Evolutionary conservation across 2,888 invertebrate genomes (phyloP).

Genomic region (Nasonia oneida): DNA sequence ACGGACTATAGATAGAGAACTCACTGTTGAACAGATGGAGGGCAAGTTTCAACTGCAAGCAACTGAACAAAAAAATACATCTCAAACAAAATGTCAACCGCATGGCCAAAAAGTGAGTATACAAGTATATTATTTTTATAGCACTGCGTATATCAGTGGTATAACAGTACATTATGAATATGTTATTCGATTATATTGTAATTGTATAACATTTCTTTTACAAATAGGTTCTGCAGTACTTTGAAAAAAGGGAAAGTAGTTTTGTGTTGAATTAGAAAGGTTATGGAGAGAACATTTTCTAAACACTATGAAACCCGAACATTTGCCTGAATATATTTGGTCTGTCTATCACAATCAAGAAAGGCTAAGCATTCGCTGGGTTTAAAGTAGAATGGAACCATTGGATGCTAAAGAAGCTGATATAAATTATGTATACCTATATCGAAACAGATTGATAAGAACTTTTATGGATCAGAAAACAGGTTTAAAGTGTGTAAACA

Average conservation of each 20-base stretch:
- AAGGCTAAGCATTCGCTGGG: no score
- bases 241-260: constrained; percentile 80
- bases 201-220: neutral
- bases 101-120: constrained; percentile 72
- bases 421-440: no score
- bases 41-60: constrained; percentile 99
- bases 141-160: no score
- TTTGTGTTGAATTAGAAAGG: constrained; percentile 85
- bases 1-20: constrained; percentile 93
- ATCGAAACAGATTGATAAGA: no score
- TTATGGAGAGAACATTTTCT: constrained; percentile 88
- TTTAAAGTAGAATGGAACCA: no score
- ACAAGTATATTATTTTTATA: constrained; percentile 21
- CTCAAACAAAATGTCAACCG: constrained; percentile 67
- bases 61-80: constrained; percentile 16
- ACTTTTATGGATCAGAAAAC: no score
- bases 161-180: neutral
- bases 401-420: no score
- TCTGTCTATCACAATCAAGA: no score
- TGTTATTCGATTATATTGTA: neutral
- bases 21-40: constrained; percentile 99
- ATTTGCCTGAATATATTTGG: no score
- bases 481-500: no score
- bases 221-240: constrained; percentile 83
- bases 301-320: no score